A percentile compares a stretch with the other conserved stretches of the same genome.
Evolutionary conservation across 2,113 vertebrate genomes (phyloP).

Genomic region (Glaucidium brasilianum): DNA sequence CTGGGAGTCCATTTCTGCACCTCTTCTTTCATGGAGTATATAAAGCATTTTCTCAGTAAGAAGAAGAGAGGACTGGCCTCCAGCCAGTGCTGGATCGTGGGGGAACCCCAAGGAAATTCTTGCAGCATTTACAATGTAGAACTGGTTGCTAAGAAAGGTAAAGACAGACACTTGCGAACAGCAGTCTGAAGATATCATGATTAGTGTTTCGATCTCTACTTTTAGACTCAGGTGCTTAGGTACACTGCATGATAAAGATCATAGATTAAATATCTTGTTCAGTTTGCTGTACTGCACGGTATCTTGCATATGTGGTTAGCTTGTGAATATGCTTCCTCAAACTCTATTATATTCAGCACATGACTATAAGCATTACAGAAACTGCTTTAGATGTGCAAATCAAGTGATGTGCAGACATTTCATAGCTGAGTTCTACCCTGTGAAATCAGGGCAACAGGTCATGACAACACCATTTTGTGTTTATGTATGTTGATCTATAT

Average conservation of each 20-base stretch:
- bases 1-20: background rate
- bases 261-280: background rate
- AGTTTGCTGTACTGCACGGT: background rate
- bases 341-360: background rate
- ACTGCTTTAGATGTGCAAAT: background rate
- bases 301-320: background rate
- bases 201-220: background rate
- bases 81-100: background rate
- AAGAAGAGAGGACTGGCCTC: background rate
- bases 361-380: background rate
- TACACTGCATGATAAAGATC: background rate
- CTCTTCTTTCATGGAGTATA: background rate
- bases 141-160: background rate
- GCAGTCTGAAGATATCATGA: background rate
- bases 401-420: background rate
- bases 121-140: background rate
- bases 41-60: background rate
- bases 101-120: background rate
- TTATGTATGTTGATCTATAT: background rate
- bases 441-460: background rate
- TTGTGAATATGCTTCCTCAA: background rate
- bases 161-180: background rate
- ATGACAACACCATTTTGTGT: background rate
- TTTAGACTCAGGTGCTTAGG: background rate
- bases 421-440: background rate